Conservation (phyloP, 2,113 vertebrate genomes). For the Athene cunicularia region DNA sequence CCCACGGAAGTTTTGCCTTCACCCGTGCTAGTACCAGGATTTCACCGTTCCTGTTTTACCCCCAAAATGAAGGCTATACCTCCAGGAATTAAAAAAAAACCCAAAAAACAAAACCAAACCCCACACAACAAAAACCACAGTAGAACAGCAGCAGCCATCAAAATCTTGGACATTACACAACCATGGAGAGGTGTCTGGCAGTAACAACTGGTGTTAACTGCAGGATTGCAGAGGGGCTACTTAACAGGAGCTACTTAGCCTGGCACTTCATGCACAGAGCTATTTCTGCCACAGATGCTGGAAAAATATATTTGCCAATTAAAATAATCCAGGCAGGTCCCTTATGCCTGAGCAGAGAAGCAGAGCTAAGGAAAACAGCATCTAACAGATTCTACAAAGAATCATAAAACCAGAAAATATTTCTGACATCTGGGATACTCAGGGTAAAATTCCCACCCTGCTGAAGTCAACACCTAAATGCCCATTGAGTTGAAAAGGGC, state of each 20-base stretch:
- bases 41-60: not conserved
- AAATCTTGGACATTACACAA: not conserved
- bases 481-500: not conserved
- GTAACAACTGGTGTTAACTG: conserved; percentile 48
- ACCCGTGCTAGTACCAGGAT: not conserved
- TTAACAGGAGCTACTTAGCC: conserved; percentile 64
- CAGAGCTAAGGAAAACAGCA: conserved; percentile 26
- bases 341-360: not conserved
- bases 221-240: conserved; percentile 47
- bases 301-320: conserved; percentile 51
- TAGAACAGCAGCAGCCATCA: not conserved
- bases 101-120: not conserved
- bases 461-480: conserved; percentile 7
- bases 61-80: not conserved
- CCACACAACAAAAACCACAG: not conserved
- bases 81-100: not conserved
- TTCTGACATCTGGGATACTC: not conserved
- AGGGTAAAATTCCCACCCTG: not conserved
- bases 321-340: conserved; percentile 47
- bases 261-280: conserved; percentile 38
- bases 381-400: conserved; percentile 37
- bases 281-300: conserved; percentile 26
- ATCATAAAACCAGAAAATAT: not conserved
- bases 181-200: conserved; percentile 29
- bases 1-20: not conserved